Conservation (phyloP, 1,140 invertebrate species). For the Musca vetustissima region DNA sequence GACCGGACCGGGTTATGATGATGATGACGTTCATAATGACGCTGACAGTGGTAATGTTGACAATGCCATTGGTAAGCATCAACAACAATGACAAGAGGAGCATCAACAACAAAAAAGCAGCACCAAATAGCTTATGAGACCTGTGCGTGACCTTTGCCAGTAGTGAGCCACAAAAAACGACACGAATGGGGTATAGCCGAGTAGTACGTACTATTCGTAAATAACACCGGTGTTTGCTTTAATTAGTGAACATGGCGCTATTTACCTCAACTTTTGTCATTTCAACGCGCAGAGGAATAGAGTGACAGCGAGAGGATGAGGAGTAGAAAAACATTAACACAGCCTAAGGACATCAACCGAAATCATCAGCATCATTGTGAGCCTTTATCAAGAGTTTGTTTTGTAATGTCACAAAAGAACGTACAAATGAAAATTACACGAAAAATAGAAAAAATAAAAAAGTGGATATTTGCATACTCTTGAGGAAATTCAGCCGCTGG, state of each 20-base stretch:
- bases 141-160: constrained; percentile 13
- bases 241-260: constrained; percentile 11
- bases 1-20: background rate
- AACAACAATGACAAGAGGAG: constrained; percentile 4
- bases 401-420: background rate
- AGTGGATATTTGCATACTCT: constrained; percentile 14
- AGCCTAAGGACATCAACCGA: constrained; percentile 1
- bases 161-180: background rate
- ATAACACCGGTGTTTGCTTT: constrained; percentile 5
- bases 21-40: background rate
- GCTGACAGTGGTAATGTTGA: too few relatives aligned
- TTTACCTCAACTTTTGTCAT: too few relatives aligned
- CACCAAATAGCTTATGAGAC: constrained; percentile 4
- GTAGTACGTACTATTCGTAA: constrained; percentile 1
- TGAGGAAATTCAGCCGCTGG: constrained; percentile 2
- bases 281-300: too few relatives aligned
- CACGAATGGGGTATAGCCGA: background rate
- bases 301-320: too few relatives aligned
- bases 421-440: constrained; percentile 1
- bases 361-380: constrained; percentile 18
- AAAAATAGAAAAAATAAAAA: background rate
- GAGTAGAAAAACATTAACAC: too few relatives aligned
- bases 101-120: too few relatives aligned
- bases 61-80: too few relatives aligned
- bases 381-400: constrained; percentile 15